A percentile compares a stretch with the other conserved stretches of the same genome.
These are phyloP conservation scores for Enteromius treurensis DNA, from an alignment of 2,797 vertebrate species.

Conservation along the genomic window DNA sequence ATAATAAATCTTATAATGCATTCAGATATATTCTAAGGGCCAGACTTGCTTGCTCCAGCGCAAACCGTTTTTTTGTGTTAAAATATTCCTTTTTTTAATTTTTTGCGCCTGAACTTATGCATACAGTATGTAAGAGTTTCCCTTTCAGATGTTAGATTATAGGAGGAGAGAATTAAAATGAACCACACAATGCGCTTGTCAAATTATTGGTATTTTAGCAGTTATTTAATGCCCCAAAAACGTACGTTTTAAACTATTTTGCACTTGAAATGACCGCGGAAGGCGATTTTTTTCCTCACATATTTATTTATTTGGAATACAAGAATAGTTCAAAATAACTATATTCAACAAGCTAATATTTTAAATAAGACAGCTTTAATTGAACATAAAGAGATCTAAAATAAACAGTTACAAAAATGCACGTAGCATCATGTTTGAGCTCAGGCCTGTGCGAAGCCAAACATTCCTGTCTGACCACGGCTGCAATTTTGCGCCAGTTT, in stretches of 20 bases:
- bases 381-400: not conserved
- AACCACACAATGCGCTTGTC: no score
- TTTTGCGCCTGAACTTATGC: no score
- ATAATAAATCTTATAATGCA: not conserved
- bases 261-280: no score
- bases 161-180: no score
- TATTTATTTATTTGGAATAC: not conserved
- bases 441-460: not conserved
- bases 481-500: conserved; percentile 28
- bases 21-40: not conserved
- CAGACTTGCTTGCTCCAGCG: no score
- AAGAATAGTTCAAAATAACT: not conserved
- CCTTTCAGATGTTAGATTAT: no score
- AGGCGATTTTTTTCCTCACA: no score
- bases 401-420: not conserved
- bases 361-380: not conserved
- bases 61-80: no score
- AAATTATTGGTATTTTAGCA: not conserved
- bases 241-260: no score
- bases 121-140: no score
- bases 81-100: no score
- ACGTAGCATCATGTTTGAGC: not conserved
- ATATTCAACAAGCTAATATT: not conserved
- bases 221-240: not conserved
- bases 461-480: conserved; percentile 15